Conservation (phyloP, 1,140 invertebrate species). For the Palaemon carinicauda region DNA sequence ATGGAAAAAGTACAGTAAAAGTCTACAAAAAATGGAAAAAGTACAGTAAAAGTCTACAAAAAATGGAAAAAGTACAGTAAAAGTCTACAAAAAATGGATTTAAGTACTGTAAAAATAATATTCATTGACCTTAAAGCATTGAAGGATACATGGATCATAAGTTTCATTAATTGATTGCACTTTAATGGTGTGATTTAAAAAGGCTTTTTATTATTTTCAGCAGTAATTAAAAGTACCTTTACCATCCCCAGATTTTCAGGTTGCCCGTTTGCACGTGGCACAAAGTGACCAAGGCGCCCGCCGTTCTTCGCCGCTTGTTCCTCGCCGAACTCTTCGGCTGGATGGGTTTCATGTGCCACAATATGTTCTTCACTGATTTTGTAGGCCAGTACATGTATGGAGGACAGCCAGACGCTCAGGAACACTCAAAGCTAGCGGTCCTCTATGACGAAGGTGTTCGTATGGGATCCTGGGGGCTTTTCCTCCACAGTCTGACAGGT, state of each 20-base stretch:
- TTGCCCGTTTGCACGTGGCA: slow-evolving; percentile 35
- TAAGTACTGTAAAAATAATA: too few species aligned
- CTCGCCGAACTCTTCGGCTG: slow-evolving; percentile 61
- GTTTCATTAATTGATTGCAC: too few species aligned
- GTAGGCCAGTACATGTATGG: slow-evolving; percentile 68
- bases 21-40: too few species aligned
- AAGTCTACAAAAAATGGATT: too few species aligned
- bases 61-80: too few species aligned
- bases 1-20: too few species aligned
- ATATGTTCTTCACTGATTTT: slow-evolving; percentile 69
- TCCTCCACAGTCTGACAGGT: slow-evolving; percentile 67
- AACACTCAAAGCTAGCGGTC: slow-evolving; percentile 61
- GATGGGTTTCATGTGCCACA: slow-evolving; percentile 67
- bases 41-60: too few species aligned
- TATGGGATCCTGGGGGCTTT: slow-evolving; percentile 68
- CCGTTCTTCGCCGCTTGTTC: slow-evolving; percentile 64
- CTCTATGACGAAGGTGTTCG: slow-evolving; percentile 68
- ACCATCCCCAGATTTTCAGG: slow-evolving; percentile 8
- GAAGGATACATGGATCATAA: too few species aligned
- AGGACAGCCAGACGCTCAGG: slow-evolving; percentile 66
- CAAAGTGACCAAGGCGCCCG: slow-evolving; percentile 61
- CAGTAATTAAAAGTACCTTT: too few species aligned
- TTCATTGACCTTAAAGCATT: too few species aligned
- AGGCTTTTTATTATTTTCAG: too few species aligned
- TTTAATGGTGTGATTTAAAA: too few species aligned